Conservation (phyloP, 2,113 vertebrate genomes). For the Myiagra hebetior region DNA sequence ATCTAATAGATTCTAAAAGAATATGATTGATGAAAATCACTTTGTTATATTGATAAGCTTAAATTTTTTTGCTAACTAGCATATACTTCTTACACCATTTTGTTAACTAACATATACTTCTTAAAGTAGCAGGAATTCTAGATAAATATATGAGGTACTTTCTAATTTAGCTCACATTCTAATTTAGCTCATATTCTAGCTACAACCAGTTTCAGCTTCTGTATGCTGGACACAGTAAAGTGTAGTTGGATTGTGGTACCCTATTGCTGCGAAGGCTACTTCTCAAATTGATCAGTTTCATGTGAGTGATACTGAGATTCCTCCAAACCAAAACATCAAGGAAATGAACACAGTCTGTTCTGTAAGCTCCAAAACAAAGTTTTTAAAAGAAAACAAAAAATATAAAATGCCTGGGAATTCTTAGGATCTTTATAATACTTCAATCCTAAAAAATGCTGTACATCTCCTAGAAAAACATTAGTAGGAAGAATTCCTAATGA, state of each 20-base stretch:
- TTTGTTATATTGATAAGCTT: background rate
- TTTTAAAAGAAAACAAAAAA: background rate
- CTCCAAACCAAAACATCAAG: background rate
- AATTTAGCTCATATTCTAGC: background rate
- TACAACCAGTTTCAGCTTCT: background rate
- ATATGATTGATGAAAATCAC: background rate
- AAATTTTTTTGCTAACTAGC: background rate
- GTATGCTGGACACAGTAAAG: background rate
- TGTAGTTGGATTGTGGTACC: background rate
- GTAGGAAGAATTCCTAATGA: background rate
- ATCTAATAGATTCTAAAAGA: background rate
- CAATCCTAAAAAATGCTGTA: background rate
- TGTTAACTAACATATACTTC: background rate
- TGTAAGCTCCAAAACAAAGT: background rate
- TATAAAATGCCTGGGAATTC: background rate
- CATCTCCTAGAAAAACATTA: background rate
- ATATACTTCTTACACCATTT: background rate
- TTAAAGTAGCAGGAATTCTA: background rate
- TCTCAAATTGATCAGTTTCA: background rate
- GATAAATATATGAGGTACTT: background rate
- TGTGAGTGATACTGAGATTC: background rate
- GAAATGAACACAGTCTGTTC: background rate
- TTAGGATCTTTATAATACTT: background rate
- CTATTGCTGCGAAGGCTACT: background rate
- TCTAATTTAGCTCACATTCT: background rate